Percentiles rank a stretch among this genome's conserved stretches.
Conservation (phyloP, 2,888 invertebrate genomes). For the Neria commutata region DNA sequence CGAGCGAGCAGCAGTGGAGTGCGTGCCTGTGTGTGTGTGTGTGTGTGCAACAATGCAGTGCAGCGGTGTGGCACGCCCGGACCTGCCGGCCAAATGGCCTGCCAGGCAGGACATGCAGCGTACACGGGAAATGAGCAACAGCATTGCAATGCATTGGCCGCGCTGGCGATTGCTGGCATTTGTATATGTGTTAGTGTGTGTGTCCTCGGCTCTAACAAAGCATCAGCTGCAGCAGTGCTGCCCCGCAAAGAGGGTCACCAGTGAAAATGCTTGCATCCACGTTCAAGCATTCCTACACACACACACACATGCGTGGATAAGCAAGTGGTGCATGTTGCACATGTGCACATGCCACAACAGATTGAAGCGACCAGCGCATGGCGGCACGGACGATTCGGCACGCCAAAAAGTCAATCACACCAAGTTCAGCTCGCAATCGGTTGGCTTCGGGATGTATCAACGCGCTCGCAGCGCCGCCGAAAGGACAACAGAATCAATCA, state of each 20-base stretch:
- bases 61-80: not conserved
- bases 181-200: not conserved
- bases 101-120: not conserved
- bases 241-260: too few relatives aligned
- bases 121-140: constrained; percentile 12
- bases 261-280: too few relatives aligned
- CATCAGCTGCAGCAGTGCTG: not conserved
- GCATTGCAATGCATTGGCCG: constrained; percentile 5
- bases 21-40: not conserved
- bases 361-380: constrained; percentile 8
- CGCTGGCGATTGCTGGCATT: not conserved
- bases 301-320: not conserved
- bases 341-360: not conserved
- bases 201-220: not conserved
- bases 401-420: too few relatives aligned
- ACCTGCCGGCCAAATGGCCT: not conserved
- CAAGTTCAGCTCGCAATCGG: not conserved
- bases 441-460: not conserved
- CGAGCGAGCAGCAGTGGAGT: not conserved
- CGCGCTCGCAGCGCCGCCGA: not conserved
- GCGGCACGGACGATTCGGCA: constrained; percentile 2
- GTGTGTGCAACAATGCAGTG: not conserved
- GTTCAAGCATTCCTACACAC: too few relatives aligned
- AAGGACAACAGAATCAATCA: constrained; percentile 10
- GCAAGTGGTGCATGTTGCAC: too few relatives aligned